These are phyloP conservation scores for Pomacea maculata DNA, from an alignment of 1,140 invertebrate genomes.

Conservation along the genomic window DNA sequence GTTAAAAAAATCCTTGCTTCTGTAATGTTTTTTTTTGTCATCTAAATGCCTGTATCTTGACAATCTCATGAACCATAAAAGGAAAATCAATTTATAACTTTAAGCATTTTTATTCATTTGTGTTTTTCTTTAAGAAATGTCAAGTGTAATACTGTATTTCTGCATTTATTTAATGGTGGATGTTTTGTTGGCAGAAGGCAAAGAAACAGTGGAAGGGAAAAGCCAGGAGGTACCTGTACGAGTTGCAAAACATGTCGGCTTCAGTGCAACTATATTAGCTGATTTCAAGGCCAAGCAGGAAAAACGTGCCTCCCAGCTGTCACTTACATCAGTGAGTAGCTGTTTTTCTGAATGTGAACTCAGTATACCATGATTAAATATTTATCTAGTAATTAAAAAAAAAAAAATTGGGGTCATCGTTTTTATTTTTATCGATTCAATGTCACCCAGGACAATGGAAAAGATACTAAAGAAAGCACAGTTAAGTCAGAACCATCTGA, in stretches of 20 bases:
- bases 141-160: background rate
- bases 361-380: background rate
- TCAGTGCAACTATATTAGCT: slow-evolving; percentile 18
- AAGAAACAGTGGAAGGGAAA: slow-evolving; percentile 12
- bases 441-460: background rate
- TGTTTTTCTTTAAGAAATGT: background rate
- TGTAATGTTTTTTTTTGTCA: background rate
- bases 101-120: background rate
- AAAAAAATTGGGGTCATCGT: background rate
- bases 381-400: background rate
- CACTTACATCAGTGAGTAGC: slow-evolving; percentile 8
- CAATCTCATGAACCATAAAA: too few relatives aligned
- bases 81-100: background rate
- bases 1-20: background rate
- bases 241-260: background rate
- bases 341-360: background rate
- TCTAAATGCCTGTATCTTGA: background rate
- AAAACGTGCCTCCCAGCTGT: slow-evolving; percentile 13
- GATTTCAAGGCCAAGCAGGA: slow-evolving; percentile 21
- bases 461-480: background rate
- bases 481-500: background rate
- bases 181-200: slow-evolving; percentile 13
- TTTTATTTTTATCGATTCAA: background rate
- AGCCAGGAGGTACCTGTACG: background rate
- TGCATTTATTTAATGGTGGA: background rate